Base-by-base conservation (phyloP, 2,113 vertebrate genomes). In the Myocastor coypus region DNA sequence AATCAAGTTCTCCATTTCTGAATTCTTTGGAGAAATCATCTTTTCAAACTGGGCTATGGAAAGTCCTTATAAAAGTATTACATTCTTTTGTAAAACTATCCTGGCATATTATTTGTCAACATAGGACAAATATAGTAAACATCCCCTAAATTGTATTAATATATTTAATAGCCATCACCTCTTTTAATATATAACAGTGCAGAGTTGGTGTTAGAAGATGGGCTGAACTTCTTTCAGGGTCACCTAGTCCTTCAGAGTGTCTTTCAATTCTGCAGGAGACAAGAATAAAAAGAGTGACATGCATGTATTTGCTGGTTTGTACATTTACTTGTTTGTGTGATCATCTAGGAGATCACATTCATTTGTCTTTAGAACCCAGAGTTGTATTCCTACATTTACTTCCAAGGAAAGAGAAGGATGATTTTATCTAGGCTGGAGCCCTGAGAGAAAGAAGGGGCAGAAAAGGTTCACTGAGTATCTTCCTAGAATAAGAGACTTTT, bases 21-120 rank as follows among this genome's bases (percentile, higher is more conserved):
- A 71, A 5, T 85, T n/a, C 84, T 40, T 40, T 34, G 11, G 4
- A 16, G 32, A 1, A 57, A 87, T 96, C 55, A 64, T 83, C 68
- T 81, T 5, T 73, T 26, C 32, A 93, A 83, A 93, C 57, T 50
- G 13, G 26, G 30, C 14, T 88, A 73, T 5, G 22, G 40, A 66
- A 78, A 63, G 22, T 26, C 26, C 30, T 68, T 81, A 50, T n/a
- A 2, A 55, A 77, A 87, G 52, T 52, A 63, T 1, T n/a, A 1
- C 12, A 52, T 66, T 55, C 24, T 22, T 85, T 86, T 63, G 32
- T 87, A 80, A 96, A 92, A 71, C 12, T 12, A 89, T n/a, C 95
- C 30, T 87, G 83, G 89, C 91, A 55, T 50, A 83, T 68, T 40
- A 7, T 57, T 83, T 57, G 34, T 75, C 28, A 81, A 40, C 37